Evolutionary conservation across 2,113 vertebrate genomes (phyloP), one percentile per base, ranked within the genome.

Genomic region (Gambusia holbrooki): DNA sequence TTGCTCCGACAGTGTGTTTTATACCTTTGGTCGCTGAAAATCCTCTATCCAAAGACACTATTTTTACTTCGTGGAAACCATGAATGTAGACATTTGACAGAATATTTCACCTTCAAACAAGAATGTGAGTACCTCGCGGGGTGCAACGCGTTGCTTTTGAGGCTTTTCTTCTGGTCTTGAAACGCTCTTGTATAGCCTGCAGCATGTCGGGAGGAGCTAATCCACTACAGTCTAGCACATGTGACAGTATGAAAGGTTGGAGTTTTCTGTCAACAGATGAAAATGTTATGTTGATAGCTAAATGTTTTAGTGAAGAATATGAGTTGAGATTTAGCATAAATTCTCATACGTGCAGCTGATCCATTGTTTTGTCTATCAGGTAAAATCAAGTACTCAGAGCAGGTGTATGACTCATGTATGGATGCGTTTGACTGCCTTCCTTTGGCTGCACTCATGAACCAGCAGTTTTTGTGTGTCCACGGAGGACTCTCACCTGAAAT

Each of bases 61-160:
- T 96, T 95, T 96, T 94, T 96, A 94, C 94, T 96, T 81, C 92
- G 95, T 92, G 95, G 95, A 94, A 96, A 96, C 90, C 95, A 96
- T 90, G 95, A 96, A 94, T 96, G 95, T 94, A 95, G 95, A 94
- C 95, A 96, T 94, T 94, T 96, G 94, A 96, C 95, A 94, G 95
- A 96, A 92, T 96, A 96, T 92, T 96, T 96, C 92, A 96, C 95
- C 90, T 96, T 96, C 94, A 96, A 96, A 94, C 95, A 96, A 94
- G 95, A 96, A 95, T 96, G 95, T 96, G 86, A 96, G 95, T 95
- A 93, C 30, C 30, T 54, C 4, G 30, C 32, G 25, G 33, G 74
- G 29, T 74, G 69, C n/a, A 51, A n/a, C 13, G 70, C 35, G 8
- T 29, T 54, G 4, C 63, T 60, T 42, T 28, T 58, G 13, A 11